A percentile compares a stretch with the other conserved stretches of the same genome.
Evolutionary conservation across 2,888 invertebrate genomes (phyloP).

Genomic region (Ophioninae sp.): DNA sequence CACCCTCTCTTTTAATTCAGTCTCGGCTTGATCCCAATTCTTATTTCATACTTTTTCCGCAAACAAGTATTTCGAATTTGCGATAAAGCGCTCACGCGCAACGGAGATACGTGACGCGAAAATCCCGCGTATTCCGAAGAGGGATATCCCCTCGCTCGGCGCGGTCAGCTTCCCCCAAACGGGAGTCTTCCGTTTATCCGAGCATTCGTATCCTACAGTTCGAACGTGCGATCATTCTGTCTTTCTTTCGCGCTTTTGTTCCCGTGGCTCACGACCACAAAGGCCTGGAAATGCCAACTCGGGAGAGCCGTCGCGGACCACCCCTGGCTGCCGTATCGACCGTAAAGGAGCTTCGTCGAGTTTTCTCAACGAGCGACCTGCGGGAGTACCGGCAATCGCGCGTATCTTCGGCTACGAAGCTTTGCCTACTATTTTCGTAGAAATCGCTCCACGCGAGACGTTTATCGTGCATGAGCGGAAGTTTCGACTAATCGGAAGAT

Average conservation of each 20-base stretch:
- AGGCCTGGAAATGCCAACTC: slow-evolving; percentile 79
- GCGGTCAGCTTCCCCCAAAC: slow-evolving; percentile 16
- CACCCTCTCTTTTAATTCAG: slow-evolving; percentile 6
- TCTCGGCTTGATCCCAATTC: slow-evolving; percentile 2
- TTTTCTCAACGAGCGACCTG: slow-evolving; percentile 34
- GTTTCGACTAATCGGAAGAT: too few species aligned
- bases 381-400: neutral
- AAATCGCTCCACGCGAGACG: slow-evolving; percentile 42
- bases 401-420: slow-evolving; percentile 36
- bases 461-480: too few species aligned
- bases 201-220: slow-evolving; percentile 18
- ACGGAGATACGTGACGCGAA: too few species aligned
- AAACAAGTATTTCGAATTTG: slow-evolving; percentile 73
- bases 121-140: too few species aligned
- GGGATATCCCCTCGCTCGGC: too few species aligned
- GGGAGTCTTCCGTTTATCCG: slow-evolving; percentile 29
- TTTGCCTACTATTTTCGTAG: slow-evolving; percentile 6
- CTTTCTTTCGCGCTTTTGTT: slow-evolving; percentile 70
- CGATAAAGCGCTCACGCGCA: slow-evolving; percentile 43
- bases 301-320: slow-evolving; percentile 71
- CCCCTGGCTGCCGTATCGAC: slow-evolving; percentile 61
- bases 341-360: slow-evolving; percentile 48
- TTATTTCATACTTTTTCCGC: slow-evolving; percentile 50
- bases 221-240: slow-evolving; percentile 37
- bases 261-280: slow-evolving; percentile 78